Conservation (phyloP, 1,140 invertebrate genomes). For the Bacillus rossius region DNA sequence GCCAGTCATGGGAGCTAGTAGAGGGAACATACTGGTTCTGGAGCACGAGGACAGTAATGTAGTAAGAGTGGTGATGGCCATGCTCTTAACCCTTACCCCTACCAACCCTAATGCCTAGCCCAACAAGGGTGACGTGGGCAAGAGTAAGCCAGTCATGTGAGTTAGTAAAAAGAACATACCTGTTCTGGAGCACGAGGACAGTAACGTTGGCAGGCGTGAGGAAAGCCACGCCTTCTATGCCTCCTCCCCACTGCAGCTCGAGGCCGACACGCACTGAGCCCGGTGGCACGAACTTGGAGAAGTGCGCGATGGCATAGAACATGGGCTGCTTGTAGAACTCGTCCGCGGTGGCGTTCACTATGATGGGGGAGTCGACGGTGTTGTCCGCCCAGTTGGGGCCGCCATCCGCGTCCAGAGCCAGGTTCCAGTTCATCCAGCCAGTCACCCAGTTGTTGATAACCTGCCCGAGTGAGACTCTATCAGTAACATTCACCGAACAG, state of each 20-base stretch:
- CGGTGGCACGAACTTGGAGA: slow-evolving; percentile 71
- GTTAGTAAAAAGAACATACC: slow-evolving; percentile 23
- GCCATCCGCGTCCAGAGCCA: slow-evolving; percentile 68
- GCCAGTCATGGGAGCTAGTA: too few relatives aligned
- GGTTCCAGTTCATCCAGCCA: slow-evolving; percentile 89
- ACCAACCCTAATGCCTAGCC: too few relatives aligned
- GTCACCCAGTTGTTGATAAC: slow-evolving; percentile 31
- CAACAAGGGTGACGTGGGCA: too few relatives aligned
- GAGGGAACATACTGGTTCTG: slow-evolving; percentile 37
- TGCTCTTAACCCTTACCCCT: slow-evolving; percentile 20
- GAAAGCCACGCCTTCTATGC: slow-evolving; percentile 36
- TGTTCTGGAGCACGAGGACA: slow-evolving; percentile 42
- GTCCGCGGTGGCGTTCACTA: slow-evolving; percentile 56
- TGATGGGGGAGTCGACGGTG: slow-evolving; percentile 69
- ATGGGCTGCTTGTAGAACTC: slow-evolving; percentile 88
- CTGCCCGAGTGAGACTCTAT: background rate
- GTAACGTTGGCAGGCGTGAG: slow-evolving; percentile 36
- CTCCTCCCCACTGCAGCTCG: background rate
- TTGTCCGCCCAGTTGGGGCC: slow-evolving; percentile 78
- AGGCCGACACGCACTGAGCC: slow-evolving; percentile 48
- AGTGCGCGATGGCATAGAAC: slow-evolving; percentile 82
- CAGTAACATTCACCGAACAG: too few relatives aligned
- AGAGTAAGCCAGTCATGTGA: too few relatives aligned
- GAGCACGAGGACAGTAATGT: slow-evolving; percentile 37
- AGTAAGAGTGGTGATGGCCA: slow-evolving; percentile 41